Conservation (phyloP, 2,797 vertebrate genomes). For the Poeciliopsis presidionis region DNA sequence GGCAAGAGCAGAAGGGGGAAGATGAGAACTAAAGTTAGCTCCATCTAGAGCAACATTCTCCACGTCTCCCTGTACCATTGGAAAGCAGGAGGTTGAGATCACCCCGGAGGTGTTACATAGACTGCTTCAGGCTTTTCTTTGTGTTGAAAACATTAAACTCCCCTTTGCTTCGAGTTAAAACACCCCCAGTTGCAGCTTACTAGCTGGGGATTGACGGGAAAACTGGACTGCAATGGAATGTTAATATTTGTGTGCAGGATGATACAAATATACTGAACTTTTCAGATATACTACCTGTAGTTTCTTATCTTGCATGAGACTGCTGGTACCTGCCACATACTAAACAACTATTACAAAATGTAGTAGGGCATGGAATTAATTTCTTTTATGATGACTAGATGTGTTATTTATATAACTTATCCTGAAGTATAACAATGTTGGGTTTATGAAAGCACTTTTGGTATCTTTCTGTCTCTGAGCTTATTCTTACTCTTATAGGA, state of each 20-base stretch:
- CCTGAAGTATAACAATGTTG: no score
- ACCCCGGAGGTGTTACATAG: constrained; percentile 53
- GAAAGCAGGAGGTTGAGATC: constrained; percentile 54
- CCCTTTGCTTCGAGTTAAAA: constrained; percentile 55
- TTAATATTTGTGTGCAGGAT: constrained; percentile 5
- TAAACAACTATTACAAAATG: background rate
- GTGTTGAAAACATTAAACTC: constrained; percentile 49
- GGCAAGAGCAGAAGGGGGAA: constrained; percentile 45
- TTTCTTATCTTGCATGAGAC: background rate
- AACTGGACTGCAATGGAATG: constrained; percentile 17
- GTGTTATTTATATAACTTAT: no score
- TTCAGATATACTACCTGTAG: background rate
- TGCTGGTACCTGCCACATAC: background rate
- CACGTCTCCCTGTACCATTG: constrained; percentile 25
- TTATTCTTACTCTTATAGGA: background rate
- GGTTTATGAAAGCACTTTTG: background rate
- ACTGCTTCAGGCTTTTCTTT: constrained; percentile 59
- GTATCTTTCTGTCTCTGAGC: background rate
- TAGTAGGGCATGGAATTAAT: no score
- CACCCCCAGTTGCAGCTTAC: constrained; percentile 24
- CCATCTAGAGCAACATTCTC: constrained; percentile 51
- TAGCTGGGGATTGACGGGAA: constrained; percentile 34
- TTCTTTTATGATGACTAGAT: no score
- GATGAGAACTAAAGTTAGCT: constrained; percentile 46
- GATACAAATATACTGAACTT: background rate